phyloP scores from a whole-genome alignment of 2,797 vertebrate genomes.

The Macropus fuliginosus region DNA sequence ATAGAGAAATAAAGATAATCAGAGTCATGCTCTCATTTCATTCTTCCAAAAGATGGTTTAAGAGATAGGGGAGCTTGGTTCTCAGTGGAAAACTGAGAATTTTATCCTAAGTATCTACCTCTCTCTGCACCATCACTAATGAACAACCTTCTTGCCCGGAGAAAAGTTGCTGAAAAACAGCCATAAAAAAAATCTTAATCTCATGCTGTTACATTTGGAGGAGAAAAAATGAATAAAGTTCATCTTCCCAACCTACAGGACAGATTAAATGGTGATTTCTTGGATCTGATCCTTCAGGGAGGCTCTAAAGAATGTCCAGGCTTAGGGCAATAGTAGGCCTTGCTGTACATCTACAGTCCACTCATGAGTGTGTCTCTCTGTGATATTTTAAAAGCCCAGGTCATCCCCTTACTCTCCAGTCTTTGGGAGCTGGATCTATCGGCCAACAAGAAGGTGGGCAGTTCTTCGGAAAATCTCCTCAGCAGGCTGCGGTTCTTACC shows the following conservation, averaged over 20 bases:
- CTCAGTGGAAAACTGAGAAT: neutral
- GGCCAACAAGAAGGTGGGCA: constrained; percentile 89
- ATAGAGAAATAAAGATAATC: neutral
- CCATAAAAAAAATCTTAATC: neutral
- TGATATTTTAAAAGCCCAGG: constrained; percentile 88
- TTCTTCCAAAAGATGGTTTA: neutral
- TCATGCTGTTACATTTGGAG: constrained; percentile 27
- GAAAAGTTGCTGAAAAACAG: neutral
- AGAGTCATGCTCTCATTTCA: neutral
- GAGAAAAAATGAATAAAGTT: constrained; percentile 21
- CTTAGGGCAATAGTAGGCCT: no score
- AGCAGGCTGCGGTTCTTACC: constrained; percentile 88
- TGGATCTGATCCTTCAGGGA: neutral
- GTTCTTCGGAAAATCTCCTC: constrained; percentile 85
- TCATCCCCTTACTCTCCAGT: constrained; percentile 88
- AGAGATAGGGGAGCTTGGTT: neutral
- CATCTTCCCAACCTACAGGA: neutral
- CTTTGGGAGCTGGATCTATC: constrained; percentile 91
- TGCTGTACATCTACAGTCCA: neutral
- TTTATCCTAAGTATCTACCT: neutral
- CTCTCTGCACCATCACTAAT: neutral
- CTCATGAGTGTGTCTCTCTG: constrained; percentile 6
- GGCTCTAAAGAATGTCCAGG: neutral
- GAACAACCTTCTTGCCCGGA: neutral
- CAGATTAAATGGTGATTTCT: neutral